Evolutionary conservation across 2,888 invertebrate genomes (phyloP), one percentile per base, ranked within the genome.

Genomic region (Callyntrura sp.): DNA sequence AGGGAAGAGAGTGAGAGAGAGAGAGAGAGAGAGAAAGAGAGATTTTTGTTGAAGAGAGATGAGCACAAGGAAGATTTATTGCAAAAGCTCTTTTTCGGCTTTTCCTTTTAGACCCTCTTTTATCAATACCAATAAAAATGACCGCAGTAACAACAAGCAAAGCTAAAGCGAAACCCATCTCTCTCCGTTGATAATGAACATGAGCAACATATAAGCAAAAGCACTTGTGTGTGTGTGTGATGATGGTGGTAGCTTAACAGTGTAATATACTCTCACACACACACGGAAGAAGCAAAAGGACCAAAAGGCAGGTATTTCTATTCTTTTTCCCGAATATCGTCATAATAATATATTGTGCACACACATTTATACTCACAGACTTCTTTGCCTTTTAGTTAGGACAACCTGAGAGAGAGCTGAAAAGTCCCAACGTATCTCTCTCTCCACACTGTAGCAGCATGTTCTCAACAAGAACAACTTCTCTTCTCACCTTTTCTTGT

Each of bases 81-180:
- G 90, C 86, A 85, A 88, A 88, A 88, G 88, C 88, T 90, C 90
- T 91, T 92, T 90, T 92, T 92, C 92, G 92, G 93, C 92, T 90
- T 92, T 87, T 87, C 91, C 91, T 92, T 91, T 91, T 88, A 88
- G 88, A 84, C 90, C 93, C 92, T 92, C 92, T 92, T 93, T 93
- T 93, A 93, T 93, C 93, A 93, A 93, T 93, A 92, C 92, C 92
- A 93, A 93, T 93, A 93, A 93, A 93, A 93, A 92, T 93, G 93
- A 93, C 93, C 92, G 92, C 92, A 90, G 89, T 48, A 82, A 62
- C 62, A 65, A 82, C 82, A 48, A 82, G 48, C 62, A 82, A 65
- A 65, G 90, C 84, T 86, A 76, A 85, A 86, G 83, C 83, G 76
- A 86, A 90, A 90, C 76, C 88, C 89, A 87, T 68, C 45, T 35